Base-by-base conservation (phyloP, 2,888 invertebrate genomes). In the Hyalella azteca region DNA sequence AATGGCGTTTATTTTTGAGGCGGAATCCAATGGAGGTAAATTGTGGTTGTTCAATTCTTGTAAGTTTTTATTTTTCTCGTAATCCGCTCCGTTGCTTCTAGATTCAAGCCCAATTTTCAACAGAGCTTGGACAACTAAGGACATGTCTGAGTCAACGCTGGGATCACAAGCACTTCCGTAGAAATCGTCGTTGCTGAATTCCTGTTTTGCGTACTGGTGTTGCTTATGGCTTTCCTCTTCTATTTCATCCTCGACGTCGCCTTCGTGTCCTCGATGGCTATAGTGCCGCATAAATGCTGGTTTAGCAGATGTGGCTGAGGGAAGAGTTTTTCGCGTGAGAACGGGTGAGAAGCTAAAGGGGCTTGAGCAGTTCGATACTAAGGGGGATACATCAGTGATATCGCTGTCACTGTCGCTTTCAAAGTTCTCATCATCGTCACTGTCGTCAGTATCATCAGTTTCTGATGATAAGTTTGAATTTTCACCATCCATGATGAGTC, bases 401-500 rank as follows among this genome's bases (percentile, higher is more conserved):
- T 84, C 84, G 66, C 84, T 84, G 66, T 84, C 84, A 73, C 81
- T 81, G 48, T 84, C 84, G n/a, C n/a, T n/a, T 50, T 80, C 79
- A 59, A 77, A 78, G 7, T 80, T 59, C 54, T 76, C 76, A 40
- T 81, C 81, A 60, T 78, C 60, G 54, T 79, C 78, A 50, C 81
- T 79, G 54, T 75, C 75, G 39, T 80, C 80, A 13, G 54, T 80
- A n/a, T 81, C 81, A 54, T 77, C 79, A n/a, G 77, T 50, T 66
- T 84, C 84, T 0, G 84, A 84, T 13, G 84, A 84, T 40, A 84
- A 80, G 59, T 82, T 82, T 54, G 84, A 84, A 77, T 84, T 84
- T 75, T 84, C 84, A n/a, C 84, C 84, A 48, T 84, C 84, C 81
- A 84, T 78, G 66, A 82, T 82, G 29, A 82, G 79, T 9, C 82